Percentiles rank a stretch among this genome's conserved stretches.
These are phyloP conservation scores for Peromyscus nudipes DNA, from an alignment of 2,797 vertebrate genomes.

Conservation along the genomic window DNA sequence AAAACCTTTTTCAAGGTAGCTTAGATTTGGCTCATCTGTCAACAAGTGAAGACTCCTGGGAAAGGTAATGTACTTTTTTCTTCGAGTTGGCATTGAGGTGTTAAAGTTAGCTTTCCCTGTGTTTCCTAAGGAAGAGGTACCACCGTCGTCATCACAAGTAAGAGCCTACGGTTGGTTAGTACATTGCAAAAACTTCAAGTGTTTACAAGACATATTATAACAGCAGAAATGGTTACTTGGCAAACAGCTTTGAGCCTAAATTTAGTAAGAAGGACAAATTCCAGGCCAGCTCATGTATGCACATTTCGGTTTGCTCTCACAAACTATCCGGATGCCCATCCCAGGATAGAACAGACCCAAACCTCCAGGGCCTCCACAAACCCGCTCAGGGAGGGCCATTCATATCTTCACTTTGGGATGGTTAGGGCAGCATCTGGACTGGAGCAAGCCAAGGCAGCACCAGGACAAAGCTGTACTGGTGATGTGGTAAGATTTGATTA, in stretches of 20 bases:
- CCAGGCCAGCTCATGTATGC: not conserved
- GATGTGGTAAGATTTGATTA: not conserved
- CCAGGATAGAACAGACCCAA: not conserved
- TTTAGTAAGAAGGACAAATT: not conserved
- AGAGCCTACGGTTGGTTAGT: conserved; percentile 38
- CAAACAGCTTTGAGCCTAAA: conserved; percentile 33
- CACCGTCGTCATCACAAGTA: conserved; percentile 48
- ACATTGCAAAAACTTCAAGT: conserved; percentile 31
- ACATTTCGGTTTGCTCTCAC: not conserved
- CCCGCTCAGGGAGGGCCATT: not conserved
- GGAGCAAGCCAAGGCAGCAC: not conserved
- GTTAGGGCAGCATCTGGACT: not conserved
- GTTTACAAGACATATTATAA: conserved; percentile 54
- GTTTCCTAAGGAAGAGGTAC: not conserved
- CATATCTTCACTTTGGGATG: not conserved
- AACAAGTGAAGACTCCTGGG: not conserved
- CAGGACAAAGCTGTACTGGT: not conserved
- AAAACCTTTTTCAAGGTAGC: not conserved
- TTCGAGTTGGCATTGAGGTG: conserved; percentile 61
- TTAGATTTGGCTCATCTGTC: conserved; percentile 29
- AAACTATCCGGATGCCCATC: not conserved
- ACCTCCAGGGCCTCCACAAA: not conserved
- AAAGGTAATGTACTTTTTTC: conserved; percentile 58
- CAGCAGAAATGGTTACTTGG: conserved; percentile 55
- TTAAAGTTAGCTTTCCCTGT: conserved; percentile 29